These are phyloP conservation scores for Hycleus cichorii DNA, from an alignment of 1,140 invertebrate species.

Conservation along the genomic window DNA sequence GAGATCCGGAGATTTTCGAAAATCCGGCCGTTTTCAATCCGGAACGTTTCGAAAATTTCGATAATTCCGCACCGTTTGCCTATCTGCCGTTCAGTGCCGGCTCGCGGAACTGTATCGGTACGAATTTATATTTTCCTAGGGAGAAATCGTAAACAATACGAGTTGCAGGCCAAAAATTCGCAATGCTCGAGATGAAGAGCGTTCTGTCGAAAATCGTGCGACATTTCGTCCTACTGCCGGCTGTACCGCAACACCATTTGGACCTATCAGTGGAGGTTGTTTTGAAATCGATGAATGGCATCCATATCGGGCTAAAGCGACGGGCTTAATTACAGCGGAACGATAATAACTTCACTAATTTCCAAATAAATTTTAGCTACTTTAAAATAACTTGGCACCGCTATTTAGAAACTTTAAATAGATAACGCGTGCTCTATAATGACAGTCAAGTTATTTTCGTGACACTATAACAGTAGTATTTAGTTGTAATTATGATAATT, in stretches of 20 bases:
- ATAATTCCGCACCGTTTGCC: conserved; percentile 44
- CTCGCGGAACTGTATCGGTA: conserved; percentile 51
- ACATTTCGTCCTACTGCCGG: conserved; percentile 6
- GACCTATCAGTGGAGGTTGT: conserved; percentile 1
- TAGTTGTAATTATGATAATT: too few relatives aligned
- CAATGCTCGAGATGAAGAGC: conserved; percentile 26
- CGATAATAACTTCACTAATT: too few relatives aligned
- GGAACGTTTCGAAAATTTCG: conserved; percentile 60
- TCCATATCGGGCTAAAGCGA: neutral
- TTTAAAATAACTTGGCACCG: too few relatives aligned
- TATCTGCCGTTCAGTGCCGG: conserved; percentile 65
- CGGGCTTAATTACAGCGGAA: neutral
- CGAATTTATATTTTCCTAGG: neutral
- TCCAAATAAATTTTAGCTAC: too few relatives aligned
- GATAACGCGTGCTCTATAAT: too few relatives aligned
- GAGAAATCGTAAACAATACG: neutral
- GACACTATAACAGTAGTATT: too few relatives aligned
- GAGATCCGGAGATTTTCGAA: conserved; percentile 54
- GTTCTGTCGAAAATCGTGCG: conserved; percentile 21
- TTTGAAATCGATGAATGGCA: conserved; percentile 1
- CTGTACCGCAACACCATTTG: neutral
- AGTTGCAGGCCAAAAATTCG: conserved; percentile 26
- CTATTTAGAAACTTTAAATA: too few relatives aligned
- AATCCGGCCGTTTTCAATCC: conserved; percentile 69
- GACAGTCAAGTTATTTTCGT: too few relatives aligned